Evolutionary conservation across 2,888 invertebrate species (phyloP), one percentile per base, ranked within the genome.

Genomic region (Carabus problematicus): DNA sequence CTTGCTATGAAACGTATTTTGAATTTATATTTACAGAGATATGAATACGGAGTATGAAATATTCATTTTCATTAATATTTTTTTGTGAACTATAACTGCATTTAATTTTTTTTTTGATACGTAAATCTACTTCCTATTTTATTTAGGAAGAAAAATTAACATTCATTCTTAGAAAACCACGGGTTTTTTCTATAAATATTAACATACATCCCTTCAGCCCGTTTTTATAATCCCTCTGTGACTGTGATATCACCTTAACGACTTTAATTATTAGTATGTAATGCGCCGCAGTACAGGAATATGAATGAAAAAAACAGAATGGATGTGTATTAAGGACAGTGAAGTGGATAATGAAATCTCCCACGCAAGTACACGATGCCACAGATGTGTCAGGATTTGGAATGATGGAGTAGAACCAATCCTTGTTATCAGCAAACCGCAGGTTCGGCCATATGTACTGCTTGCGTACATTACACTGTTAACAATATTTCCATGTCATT

Each of bases 301-400:
- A 47, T 47, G 16, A 47, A 12, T 47, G 12, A 47, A 47, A 47
- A 47, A 47, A 12, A 12, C 40, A 29, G n/a, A 45, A n/a, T 45
- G 45, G 7, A n/a, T 45, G 12, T 39, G 39, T 56, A 56, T 56
- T 29, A 56, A 29, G 39, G 62, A 62, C 49, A 56, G 64, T 59
- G 66, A 58, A 66, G 66, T 58, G 66, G 66, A 66, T 66, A 66
- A 66, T 56, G 18, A 66, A 49, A 58, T 63, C 66, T 45, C 66
- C 66, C 58, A 66, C 64, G 19, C 52, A 41, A 39, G 39, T 16
- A 56, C 58, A 49, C 41, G 18, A 40, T n/a, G 45, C 7, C 49
- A 18, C 66, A 66, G 49, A 58, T 66, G 66, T 56, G 66, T 29
- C 49, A 45, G 19, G 12, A 56, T 12, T 18, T 19, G 8, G 19